A percentile compares a stretch with the other conserved stretches of the same genome.
Conservation (phyloP, 2,113 vertebrate species). For the Chionodraco myersi region DNA sequence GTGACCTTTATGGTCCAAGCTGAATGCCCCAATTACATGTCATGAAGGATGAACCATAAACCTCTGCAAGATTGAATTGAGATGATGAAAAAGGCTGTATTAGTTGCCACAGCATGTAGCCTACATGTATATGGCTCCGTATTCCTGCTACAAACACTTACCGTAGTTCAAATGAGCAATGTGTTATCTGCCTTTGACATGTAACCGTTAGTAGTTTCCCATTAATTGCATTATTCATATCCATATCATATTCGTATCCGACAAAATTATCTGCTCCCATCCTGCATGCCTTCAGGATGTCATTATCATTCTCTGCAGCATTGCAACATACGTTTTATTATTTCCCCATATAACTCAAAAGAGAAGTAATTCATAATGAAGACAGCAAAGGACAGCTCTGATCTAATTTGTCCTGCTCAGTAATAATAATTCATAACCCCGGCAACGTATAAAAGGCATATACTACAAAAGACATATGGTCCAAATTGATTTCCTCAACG, state of each 20-base stretch:
- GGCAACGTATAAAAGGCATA: constrained; percentile 67
- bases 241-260: constrained; percentile 41
- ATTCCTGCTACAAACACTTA: constrained; percentile 2
- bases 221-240: constrained; percentile 76
- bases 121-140: constrained; percentile 14
- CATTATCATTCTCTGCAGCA: constrained; percentile 66
- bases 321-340: constrained; percentile 49
- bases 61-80: constrained; percentile 61
- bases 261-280: constrained; percentile 57
- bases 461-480: constrained; percentile 76
- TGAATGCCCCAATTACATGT: constrained; percentile 80
- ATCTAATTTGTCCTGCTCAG: constrained; percentile 74
- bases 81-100: constrained; percentile 29
- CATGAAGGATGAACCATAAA: constrained; percentile 73
- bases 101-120: constrained; percentile 19
- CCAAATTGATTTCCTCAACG: constrained; percentile 64
- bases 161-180: constrained; percentile 54
- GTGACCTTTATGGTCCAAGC: constrained; percentile 82
- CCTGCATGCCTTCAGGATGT: constrained; percentile 55
- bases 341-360: constrained; percentile 58
- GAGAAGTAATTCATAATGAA: constrained; percentile 74
- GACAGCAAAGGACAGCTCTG: constrained; percentile 66
- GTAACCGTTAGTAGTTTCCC: constrained; percentile 41
- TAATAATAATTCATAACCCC: constrained; percentile 67
- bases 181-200: constrained; percentile 61